Base-by-base conservation (phyloP, 2,113 vertebrate species). In the Sturnira hondurensis region DNA sequence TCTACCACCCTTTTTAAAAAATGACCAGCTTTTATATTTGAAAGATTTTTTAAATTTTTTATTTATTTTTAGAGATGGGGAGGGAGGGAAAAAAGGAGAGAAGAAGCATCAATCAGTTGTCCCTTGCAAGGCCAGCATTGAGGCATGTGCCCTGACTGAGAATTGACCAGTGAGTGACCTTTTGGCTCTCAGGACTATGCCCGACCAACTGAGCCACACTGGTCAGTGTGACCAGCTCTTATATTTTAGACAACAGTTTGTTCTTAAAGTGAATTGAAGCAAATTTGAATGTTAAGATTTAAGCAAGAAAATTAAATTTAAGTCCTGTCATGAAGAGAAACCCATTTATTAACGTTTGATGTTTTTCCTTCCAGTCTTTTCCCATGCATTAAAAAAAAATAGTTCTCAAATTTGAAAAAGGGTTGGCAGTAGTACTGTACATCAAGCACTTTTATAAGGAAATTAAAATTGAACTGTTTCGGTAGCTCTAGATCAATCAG, bases 241-340 rank as follows among this genome's bases (percentile, higher is more conserved):
- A 56, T 78, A 26, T 74, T 91, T 87, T 88, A 58, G 52, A 16
- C 67, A 85, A 65, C 15, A 70, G 4, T 80, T 38, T 86, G 15
- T 56, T 84, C 28, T 38, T 92, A 63, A 94, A 83, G 85, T 19
- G 31, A 87, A 77, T 52, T 81, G 38, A 85, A 85, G 73, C n/a
- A 88, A 24, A 93, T 91, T 74, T 91, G 36, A 83, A 85, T 38
- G 45, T 92, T 73, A 80, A 52, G 67, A 93, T 85, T 36, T 92
- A 82, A 95, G 54, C 14, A 41, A 77, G 50, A 93, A 93, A 86
- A 61, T 76, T 83, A 86, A 93, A 65, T 84, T 88, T 3, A 56
- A 78, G 41, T 68, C 20, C 19, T 94, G 22, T 52, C 38, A 24
- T 78, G n/a, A 68, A 56, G 68, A 91, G 7, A 94, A 93, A 19